Evolutionary conservation across 2,113 vertebrate genomes (phyloP).

Genomic region (Pristiophorus japonicus): DNA sequence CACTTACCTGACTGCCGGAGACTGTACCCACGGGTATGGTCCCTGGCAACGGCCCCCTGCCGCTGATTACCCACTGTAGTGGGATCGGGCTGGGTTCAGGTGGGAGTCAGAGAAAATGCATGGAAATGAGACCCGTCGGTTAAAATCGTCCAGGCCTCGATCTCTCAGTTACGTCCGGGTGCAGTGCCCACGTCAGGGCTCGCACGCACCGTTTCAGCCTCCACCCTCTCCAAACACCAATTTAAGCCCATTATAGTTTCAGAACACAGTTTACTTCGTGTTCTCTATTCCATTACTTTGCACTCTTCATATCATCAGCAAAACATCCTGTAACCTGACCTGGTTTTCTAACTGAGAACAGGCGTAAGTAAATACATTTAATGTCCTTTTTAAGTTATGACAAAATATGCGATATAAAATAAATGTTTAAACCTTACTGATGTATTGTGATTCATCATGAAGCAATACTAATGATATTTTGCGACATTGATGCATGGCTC

Average conservation of each 20-base stretch:
- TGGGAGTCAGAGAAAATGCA: background rate
- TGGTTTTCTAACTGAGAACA: background rate
- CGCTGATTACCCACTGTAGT: background rate
- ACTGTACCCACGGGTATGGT: background rate
- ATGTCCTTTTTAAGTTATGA: conserved; percentile 1
- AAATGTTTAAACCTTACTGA: conserved; percentile 28
- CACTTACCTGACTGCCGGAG: no score
- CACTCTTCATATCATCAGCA: background rate
- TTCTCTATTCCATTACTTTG: background rate
- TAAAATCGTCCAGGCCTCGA: background rate
- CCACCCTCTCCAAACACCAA: background rate
- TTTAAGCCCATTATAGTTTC: background rate
- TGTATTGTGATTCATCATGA: conserved; percentile 8
- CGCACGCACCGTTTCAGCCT: background rate
- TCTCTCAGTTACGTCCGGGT: background rate
- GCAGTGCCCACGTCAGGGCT: background rate
- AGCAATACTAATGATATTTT: conserved; percentile 19
- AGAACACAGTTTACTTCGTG: background rate
- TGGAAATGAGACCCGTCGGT: background rate
- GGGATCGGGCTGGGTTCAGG: background rate
- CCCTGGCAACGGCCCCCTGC: background rate
- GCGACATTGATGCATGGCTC: conserved; percentile 21
- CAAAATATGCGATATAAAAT: background rate
- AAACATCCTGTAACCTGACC: background rate
- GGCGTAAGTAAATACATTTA: background rate